Conservation (phyloP, 2,113 vertebrate genomes). For the Leptobrachium leishanense region DNA sequence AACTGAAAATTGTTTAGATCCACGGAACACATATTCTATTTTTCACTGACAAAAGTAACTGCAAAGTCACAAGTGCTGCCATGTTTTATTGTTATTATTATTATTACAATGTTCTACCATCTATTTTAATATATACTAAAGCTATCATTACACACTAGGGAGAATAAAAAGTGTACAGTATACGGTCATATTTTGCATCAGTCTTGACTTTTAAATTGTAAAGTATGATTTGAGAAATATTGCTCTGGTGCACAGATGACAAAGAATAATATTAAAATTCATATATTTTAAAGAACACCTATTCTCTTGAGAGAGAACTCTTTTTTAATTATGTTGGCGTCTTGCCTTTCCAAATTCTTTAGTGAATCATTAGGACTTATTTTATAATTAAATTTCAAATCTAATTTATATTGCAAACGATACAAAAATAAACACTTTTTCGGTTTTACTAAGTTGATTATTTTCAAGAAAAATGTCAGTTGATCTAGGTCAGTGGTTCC, state of each 20-base stretch:
- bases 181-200: background rate
- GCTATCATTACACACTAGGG: slow-evolving; percentile 5
- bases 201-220: background rate
- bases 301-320: background rate
- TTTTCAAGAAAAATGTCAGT: background rate
- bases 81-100: background rate
- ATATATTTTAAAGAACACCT: background rate
- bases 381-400: slow-evolving; percentile 1
- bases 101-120: background rate
- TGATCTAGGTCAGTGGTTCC: too few species aligned
- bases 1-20: too few species aligned
- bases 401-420: background rate
- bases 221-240: background rate
- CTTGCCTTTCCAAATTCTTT: background rate
- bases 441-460: background rate
- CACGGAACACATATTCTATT: too few species aligned
- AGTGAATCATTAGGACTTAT: background rate
- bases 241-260: background rate
- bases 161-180: background rate
- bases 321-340: background rate
- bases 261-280: background rate
- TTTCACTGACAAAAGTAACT: too few species aligned
- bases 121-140: background rate
- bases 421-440: background rate
- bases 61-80: too few species aligned